Percentiles rank a stretch among this genome's conserved stretches.
These are phyloP conservation scores for Drosophila carrolli DNA, from an alignment of 1,140 invertebrate genomes.

Conservation along the genomic window DNA sequence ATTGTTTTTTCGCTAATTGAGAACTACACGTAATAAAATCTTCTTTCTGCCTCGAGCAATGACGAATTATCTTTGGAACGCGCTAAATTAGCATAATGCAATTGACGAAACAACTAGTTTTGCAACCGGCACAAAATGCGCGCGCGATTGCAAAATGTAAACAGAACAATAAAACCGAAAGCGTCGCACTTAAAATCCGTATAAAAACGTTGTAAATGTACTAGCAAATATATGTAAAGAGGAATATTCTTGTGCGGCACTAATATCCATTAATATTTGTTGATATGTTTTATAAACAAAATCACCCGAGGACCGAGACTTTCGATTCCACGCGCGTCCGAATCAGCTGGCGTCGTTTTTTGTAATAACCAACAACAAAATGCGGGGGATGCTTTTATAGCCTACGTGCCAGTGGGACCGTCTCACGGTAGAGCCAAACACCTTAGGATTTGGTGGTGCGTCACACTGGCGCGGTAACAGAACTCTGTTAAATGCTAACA, in stretches of 20 bases:
- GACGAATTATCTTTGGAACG: constrained; percentile 7
- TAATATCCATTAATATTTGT: background rate
- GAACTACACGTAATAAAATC: background rate
- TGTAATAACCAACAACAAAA: background rate
- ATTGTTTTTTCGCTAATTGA: constrained; percentile 28
- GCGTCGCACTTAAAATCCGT: constrained; percentile 5
- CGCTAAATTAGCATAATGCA: background rate
- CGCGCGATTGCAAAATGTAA: constrained; percentile 36
- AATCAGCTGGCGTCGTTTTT: constrained; percentile 5
- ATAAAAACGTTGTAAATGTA: constrained; percentile 3
- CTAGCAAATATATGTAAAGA: constrained; percentile 2
- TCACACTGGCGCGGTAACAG: too few relatives aligned
- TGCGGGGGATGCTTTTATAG: background rate
- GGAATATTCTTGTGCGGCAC: background rate
- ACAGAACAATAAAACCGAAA: constrained; percentile 26
- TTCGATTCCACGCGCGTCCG: background rate
- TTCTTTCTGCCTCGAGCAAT: background rate
- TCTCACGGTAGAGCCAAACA: too few relatives aligned
- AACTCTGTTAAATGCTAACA: too few relatives aligned
- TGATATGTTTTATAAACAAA: constrained; percentile 27
- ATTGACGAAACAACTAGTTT: constrained; percentile 5
- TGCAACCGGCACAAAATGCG: constrained; percentile 35
- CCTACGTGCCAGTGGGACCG: too few relatives aligned
- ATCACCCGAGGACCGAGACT: background rate
- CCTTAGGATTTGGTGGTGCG: too few relatives aligned